These are phyloP conservation scores for Uria lomvia DNA, from an alignment of 2,113 vertebrate species.

Conservation along the genomic window DNA sequence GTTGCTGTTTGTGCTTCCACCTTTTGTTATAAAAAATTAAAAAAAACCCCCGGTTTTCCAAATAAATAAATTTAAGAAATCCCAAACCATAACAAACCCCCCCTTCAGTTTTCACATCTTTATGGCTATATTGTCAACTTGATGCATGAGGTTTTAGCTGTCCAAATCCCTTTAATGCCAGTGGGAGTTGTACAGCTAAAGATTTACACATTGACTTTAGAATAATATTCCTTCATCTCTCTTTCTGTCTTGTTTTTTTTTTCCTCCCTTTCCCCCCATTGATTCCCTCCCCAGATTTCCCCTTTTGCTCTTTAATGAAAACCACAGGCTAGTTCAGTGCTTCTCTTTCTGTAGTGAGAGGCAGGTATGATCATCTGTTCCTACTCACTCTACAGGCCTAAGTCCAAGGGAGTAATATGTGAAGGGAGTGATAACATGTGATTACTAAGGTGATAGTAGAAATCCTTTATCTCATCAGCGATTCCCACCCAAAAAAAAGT, in stretches of 20 bases:
- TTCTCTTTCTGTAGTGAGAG: not conserved
- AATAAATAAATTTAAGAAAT: constrained; percentile 51
- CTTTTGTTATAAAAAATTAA: constrained; percentile 40
- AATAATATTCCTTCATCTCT: constrained; percentile 34
- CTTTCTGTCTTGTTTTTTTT: not conserved
- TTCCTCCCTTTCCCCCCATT: not conserved
- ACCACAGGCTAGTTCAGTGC: not conserved
- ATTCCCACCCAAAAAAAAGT: not conserved
- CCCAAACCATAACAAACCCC: not conserved
- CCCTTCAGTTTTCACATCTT: constrained; percentile 26
- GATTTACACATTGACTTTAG: constrained; percentile 53
- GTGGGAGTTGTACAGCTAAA: constrained; percentile 33
- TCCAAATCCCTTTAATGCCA: constrained; percentile 63
- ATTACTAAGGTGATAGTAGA: not conserved
- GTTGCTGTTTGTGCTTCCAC: not conserved
- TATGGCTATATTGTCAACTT: constrained; percentile 47
- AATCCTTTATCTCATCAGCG: not conserved
- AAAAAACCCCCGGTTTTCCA: constrained; percentile 17
- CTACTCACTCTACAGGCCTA: not conserved
- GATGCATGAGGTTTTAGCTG: constrained; percentile 51
- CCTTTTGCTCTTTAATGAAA: constrained; percentile 1
- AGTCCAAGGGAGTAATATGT: not conserved
- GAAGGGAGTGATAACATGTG: not conserved
- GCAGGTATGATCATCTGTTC: not conserved
- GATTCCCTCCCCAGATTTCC: not conserved